Conservation (phyloP, 2,888 invertebrate genomes). For the Caenorhabditis sp. region DNA sequence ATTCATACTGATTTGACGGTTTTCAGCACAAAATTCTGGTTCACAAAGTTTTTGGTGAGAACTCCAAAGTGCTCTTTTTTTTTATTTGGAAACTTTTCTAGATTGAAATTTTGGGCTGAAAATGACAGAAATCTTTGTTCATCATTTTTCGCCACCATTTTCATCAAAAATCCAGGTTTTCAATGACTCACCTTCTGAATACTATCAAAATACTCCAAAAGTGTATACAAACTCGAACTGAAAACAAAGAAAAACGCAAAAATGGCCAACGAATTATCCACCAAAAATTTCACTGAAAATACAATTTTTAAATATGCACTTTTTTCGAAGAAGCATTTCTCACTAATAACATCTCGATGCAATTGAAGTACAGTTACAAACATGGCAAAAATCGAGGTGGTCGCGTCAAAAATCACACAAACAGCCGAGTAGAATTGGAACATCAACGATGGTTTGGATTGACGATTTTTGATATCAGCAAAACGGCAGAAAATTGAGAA, state of each 20-base stretch:
- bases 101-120: too few species aligned
- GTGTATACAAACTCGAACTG: constrained; percentile 10
- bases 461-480: neutral
- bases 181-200: constrained; percentile 14
- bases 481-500: constrained; percentile 1
- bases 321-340: neutral
- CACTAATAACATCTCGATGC: constrained; percentile 19
- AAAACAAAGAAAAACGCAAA: constrained; percentile 24
- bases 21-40: too few species aligned
- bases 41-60: too few species aligned
- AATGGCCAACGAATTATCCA: constrained; percentile 22
- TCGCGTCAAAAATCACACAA: neutral
- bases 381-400: constrained; percentile 10
- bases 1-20: neutral
- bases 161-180: too few species aligned
- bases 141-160: too few species aligned
- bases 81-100: too few species aligned
- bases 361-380: constrained; percentile 21
- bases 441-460: neutral
- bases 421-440: neutral
- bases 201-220: constrained; percentile 22
- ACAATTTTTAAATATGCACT: neutral
- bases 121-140: too few species aligned
- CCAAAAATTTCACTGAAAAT: constrained; percentile 34
- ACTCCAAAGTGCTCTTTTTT: too few species aligned